phyloP scores from a whole-genome alignment of 1,140 invertebrate species.

The Meloidogyne floridensis region DNA sequence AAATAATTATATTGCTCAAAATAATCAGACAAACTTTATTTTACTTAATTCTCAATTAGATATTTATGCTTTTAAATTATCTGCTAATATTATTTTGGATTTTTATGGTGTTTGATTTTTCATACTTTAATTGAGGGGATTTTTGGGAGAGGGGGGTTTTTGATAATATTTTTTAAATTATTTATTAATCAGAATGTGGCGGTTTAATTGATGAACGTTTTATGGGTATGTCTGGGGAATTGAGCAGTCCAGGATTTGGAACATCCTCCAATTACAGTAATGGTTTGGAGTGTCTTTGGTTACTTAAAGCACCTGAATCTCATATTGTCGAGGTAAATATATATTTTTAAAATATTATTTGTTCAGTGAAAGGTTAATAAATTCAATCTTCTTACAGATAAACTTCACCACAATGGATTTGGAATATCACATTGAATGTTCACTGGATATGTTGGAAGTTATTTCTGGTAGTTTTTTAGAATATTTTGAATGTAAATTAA shows the following conservation, averaged over 20 bases:
- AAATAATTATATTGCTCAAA: not conserved
- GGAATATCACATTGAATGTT: conserved; percentile 53
- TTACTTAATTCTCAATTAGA: conserved; percentile 1
- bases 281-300: conserved; percentile 55
- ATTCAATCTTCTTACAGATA: conserved; percentile 44
- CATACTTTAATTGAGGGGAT: too few species aligned
- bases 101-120: not conserved
- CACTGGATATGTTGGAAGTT: conserved; percentile 50
- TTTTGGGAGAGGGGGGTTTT: not conserved
- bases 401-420: conserved; percentile 55
- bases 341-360: not conserved
- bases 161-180: not conserved
- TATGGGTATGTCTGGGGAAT: conserved; percentile 42
- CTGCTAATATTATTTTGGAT: not conserved
- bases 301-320: conserved; percentile 58
- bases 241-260: conserved; percentile 50
- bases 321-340: conserved; percentile 51
- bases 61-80: conserved; percentile 10
- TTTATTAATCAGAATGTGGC: conserved; percentile 54
- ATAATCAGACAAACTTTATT: not conserved
- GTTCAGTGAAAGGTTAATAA: not conserved
- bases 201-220: conserved; percentile 44
- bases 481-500: conserved; percentile 14
- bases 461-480: conserved; percentile 51
- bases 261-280: conserved; percentile 40